These are phyloP conservation scores for Torymus texanus DNA, from an alignment of 2,888 invertebrate genomes.

Conservation along the genomic window DNA sequence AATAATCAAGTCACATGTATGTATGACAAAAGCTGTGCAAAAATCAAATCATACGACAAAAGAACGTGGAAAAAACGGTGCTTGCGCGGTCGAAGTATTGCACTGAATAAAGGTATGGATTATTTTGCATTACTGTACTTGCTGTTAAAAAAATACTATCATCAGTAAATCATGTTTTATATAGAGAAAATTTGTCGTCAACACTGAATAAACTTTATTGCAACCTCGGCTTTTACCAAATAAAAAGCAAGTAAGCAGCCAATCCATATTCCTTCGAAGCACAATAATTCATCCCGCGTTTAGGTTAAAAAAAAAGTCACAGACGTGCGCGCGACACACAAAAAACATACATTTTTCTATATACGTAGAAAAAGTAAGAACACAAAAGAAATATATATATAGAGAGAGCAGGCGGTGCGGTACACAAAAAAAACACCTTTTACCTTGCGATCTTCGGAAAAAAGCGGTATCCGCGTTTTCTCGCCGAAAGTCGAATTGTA, in stretches of 20 bases:
- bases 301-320: slow-evolving; percentile 19
- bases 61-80: no score
- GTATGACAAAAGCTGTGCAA: no score
- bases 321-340: slow-evolving; percentile 36
- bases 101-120: no score
- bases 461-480: slow-evolving; percentile 73
- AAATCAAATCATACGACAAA: no score
- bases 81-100: no score
- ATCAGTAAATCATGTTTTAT: no score
- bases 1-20: no score
- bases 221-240: no score
- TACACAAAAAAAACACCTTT: slow-evolving; percentile 50
- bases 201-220: no score
- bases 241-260: neutral
- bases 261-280: neutral
- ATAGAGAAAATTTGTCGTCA: no score
- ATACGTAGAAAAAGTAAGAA: neutral
- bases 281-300: slow-evolving; percentile 51
- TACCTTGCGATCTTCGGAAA: slow-evolving; percentile 74
- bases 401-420: neutral
- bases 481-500: slow-evolving; percentile 73
- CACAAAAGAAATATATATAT: neutral
- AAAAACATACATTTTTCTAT: neutral
- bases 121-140: no score
- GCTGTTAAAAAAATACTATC: no score